Base-by-base conservation (phyloP, 2,888 invertebrate species). In the Polyploca ridens region DNA sequence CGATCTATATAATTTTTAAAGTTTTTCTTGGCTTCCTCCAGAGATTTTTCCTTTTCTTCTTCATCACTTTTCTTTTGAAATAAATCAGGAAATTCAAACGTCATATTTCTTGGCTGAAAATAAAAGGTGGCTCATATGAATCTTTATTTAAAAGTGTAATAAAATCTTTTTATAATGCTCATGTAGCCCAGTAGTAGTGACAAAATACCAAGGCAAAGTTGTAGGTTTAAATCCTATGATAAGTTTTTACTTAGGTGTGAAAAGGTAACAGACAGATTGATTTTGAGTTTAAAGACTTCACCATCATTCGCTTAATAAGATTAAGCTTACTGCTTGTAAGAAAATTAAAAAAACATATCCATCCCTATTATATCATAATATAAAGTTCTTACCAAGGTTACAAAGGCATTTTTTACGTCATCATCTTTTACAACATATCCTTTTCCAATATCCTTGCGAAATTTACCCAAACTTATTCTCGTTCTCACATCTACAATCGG, bases 361-460 rank as follows among this genome's bases (percentile, higher is more conserved):
- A 27, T 27, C 27, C 27, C 27, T 27, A 27, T 27, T 27, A 27
- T 27, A 27, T 27, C 27, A 27, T 27, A 27, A 27, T 27, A 27
- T 5, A 19, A 58, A 46, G 49, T 65, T 84, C 91, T 86, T 94
- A 98, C 98, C 94, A 98, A 82, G 66, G 95, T 95, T 68, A 98
- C 96, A 92, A 96, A 97, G 61, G 98, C 98, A 77, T 95, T 89
- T 93, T 98, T 98, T 14, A 95, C 90, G 86, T 98, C 98, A 76
- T 98, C 97, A 59, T 97, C 96, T 92, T 98, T 98, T 0, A 96
- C 90, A 64, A 98, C 84, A 85, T 96, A 96, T 46, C 96, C 96
- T 78, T 94, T 95, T 0, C 91, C 88, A 63, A 88, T 85, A 79
- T 96, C 96, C 70, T 90, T 94, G 69, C 93, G 95, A 5, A 96